Conservation (phyloP, 1,140 invertebrate genomes). For the Aplysia californica region DNA sequence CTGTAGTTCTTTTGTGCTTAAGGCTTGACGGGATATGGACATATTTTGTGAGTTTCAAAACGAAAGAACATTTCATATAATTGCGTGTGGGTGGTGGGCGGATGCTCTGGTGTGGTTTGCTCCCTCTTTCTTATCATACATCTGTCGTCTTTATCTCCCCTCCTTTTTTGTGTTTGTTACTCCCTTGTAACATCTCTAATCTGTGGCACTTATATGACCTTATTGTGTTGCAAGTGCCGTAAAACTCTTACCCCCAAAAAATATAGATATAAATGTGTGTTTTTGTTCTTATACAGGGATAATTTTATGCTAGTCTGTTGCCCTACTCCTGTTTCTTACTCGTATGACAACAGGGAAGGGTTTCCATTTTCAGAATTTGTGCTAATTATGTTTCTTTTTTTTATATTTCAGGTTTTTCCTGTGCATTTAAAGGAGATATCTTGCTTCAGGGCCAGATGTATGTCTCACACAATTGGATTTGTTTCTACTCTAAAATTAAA, state of each 20-base stretch:
- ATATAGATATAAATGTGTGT: neutral
- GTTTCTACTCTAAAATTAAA: slow-evolving; percentile 95
- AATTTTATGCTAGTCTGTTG: neutral
- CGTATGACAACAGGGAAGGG: neutral
- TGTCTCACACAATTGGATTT: slow-evolving; percentile 92
- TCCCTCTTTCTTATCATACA: too few species aligned
- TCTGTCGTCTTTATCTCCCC: too few species aligned
- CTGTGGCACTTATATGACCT: neutral
- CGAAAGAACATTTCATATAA: too few species aligned
- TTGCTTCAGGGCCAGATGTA: slow-evolving; percentile 93
- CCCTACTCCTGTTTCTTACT: too few species aligned
- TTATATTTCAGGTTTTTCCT: slow-evolving; percentile 84
- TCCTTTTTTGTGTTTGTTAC: too few species aligned
- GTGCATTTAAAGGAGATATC: slow-evolving; percentile 90
- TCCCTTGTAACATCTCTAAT: too few species aligned
- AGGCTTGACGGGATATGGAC: too few species aligned
- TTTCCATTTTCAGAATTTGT: neutral
- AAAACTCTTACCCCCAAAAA: neutral
- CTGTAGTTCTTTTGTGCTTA: too few species aligned
- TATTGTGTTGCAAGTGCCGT: neutral
- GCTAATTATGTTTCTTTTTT: neutral
- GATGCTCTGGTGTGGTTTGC: too few species aligned
- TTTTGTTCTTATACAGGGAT: neutral
- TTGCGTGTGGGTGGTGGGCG: too few species aligned
- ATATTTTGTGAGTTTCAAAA: too few species aligned